phyloP scores from a whole-genome alignment of 2,888 invertebrate species.

The Brachypterus glaber region DNA sequence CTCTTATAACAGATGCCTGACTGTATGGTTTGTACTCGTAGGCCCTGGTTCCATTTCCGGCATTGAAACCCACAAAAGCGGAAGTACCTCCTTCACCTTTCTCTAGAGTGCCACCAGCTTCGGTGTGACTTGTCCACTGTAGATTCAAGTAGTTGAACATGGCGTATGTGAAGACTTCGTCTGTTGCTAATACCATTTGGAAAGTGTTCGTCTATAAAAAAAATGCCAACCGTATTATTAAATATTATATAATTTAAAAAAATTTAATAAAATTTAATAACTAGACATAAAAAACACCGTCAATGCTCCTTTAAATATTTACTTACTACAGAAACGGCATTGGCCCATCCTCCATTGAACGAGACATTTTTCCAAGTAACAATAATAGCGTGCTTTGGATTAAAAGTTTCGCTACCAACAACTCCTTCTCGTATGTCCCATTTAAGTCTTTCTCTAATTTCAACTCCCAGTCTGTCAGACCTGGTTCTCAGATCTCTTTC shows the following conservation, averaged over 20 bases:
- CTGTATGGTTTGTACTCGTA: conserved; percentile 87
- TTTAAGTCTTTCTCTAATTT: conserved; percentile 72
- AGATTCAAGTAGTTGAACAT: conserved; percentile 91
- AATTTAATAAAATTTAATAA: too few relatives aligned
- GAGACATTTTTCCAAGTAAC: conserved; percentile 96
- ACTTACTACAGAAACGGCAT: conserved; percentile 60
- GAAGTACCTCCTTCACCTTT: conserved; percentile 80
- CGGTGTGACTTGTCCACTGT: conserved; percentile 85
- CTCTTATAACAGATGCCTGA: conserved; percentile 73
- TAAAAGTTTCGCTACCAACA: conserved; percentile 82
- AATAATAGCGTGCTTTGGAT: conserved; percentile 82
- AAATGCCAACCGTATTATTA: too few relatives aligned
- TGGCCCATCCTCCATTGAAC: conserved; percentile 79
- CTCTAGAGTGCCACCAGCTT: conserved; percentile 51
- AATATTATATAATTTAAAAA: too few relatives aligned
- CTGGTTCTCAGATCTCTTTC: conserved; percentile 62
- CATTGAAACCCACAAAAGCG: conserved; percentile 92
- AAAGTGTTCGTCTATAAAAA: conserved; percentile 83
- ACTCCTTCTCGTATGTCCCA: conserved; percentile 88
- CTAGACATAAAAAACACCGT: conserved; percentile 3
- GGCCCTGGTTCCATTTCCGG: conserved; percentile 84
- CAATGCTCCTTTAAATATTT: neutral
- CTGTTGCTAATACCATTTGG: conserved; percentile 87
- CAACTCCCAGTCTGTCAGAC: conserved; percentile 75
- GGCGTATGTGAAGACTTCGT: conserved; percentile 88